phyloP scores from a whole-genome alignment of 53 echinoderm and acorn worm species.

The Actinopyga echinites region DNA sequence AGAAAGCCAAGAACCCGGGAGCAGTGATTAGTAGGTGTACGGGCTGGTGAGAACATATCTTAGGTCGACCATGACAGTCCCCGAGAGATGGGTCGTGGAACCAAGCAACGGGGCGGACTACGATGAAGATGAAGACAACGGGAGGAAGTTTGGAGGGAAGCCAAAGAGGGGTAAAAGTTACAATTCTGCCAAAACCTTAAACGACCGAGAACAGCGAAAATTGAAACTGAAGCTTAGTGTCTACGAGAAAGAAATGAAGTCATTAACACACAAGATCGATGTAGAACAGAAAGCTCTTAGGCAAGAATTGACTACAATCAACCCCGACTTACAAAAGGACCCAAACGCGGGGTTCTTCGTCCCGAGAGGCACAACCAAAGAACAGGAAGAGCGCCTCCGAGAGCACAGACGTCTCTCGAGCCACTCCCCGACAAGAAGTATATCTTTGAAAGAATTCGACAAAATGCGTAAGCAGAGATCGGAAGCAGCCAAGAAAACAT shows the following conservation, averaged over 20 bases:
- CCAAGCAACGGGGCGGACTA: slow-evolving; percentile 46
- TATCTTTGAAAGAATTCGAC: slow-evolving; percentile 85
- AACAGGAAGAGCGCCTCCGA: slow-evolving; percentile 71
- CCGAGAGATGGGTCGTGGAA: slow-evolving; percentile 57
- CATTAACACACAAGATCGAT: slow-evolving; percentile 59
- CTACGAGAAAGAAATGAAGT: slow-evolving; percentile 68
- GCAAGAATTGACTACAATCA: slow-evolving; percentile 65
- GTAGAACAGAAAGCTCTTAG: slow-evolving; percentile 67
- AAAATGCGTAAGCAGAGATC: slow-evolving; percentile 60
- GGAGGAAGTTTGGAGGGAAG: background rate
- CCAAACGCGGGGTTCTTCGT: slow-evolving; percentile 75
- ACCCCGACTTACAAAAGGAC: slow-evolving; percentile 66
- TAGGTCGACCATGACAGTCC: background rate
- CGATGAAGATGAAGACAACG: slow-evolving; percentile 59
- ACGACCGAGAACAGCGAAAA: slow-evolving; percentile 76
- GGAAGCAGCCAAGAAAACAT: slow-evolving; percentile 41
- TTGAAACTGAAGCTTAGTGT: slow-evolving; percentile 55
- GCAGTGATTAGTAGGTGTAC: too few relatives aligned
- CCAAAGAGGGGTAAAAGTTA: slow-evolving; percentile 67
- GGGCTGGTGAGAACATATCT: too few relatives aligned
- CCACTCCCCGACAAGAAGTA: slow-evolving; percentile 61
- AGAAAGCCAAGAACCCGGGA: too few relatives aligned
- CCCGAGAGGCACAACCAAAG: slow-evolving; percentile 74
- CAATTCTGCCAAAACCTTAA: slow-evolving; percentile 76
- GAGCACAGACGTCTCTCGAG: slow-evolving; percentile 54